Conservation (phyloP, 2,113 vertebrate species). For the Nothobranchius furzeri region DNA sequence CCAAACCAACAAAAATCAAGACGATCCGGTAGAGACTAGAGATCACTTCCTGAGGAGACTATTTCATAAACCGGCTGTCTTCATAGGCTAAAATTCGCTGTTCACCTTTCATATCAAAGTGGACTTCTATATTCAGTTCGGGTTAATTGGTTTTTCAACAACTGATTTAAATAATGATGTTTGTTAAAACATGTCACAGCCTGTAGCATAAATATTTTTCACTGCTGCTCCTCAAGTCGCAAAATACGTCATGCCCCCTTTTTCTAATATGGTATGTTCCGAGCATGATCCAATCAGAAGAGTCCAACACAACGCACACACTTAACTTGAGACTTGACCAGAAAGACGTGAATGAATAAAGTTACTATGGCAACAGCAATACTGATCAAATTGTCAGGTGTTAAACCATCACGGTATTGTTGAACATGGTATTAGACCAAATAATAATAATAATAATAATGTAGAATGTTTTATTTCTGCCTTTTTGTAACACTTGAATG, state of each 20-base stretch:
- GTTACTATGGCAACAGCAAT: constrained; percentile 62
- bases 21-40: not conserved
- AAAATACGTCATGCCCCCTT: constrained; percentile 6
- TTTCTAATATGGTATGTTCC: constrained; percentile 43
- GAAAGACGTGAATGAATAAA: constrained; percentile 54
- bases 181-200: not conserved
- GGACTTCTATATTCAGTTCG: not conserved
- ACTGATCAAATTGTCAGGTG: constrained; percentile 23
- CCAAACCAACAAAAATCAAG: not conserved
- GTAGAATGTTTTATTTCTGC: not conserved
- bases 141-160: not conserved
- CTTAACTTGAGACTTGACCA: constrained; percentile 36
- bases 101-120: not conserved
- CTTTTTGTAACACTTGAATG: not conserved
- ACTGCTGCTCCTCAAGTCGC: not conserved
- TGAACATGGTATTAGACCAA: not conserved
- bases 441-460: not conserved
- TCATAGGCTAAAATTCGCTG: no score
- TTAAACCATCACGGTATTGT: constrained; percentile 5
- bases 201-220: not conserved
- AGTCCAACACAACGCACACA: constrained; percentile 73
- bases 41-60: not conserved
- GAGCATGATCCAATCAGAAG: constrained; percentile 68
- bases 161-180: not conserved
- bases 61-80: not conserved